These are phyloP conservation scores for Catostylus mosaicus DNA, from an alignment of 30 jellyfish, hydroid and myxozoan species.

Conservation along the genomic window DNA sequence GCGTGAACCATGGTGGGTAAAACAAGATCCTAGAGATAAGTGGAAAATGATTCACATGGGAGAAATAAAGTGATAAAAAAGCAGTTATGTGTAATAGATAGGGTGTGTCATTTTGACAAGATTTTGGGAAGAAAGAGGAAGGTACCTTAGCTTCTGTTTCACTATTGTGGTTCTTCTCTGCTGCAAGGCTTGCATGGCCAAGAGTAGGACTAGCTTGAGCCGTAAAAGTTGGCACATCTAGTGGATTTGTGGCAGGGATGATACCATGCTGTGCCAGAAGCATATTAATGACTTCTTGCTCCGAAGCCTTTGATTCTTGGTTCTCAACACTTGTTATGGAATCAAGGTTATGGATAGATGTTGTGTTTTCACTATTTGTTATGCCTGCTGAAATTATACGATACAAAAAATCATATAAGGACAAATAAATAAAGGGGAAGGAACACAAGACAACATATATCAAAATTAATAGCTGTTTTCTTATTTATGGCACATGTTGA, in stretches of 20 bases:
- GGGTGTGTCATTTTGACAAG: too few species aligned
- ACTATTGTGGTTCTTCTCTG: not conserved
- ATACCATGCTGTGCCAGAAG: constrained; percentile 63
- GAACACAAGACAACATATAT: too few species aligned
- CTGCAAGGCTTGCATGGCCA: not conserved
- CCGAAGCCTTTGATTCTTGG: constrained; percentile 27
- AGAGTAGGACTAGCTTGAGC: constrained; percentile 43
- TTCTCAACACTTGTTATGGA: constrained; percentile 31
- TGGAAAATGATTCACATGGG: too few species aligned
- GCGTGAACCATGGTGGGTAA: constrained; percentile 39
- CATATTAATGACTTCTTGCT: constrained; percentile 56
- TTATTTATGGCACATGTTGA: too few species aligned
- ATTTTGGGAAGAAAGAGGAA: too few species aligned
- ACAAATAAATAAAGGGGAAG: too few species aligned
- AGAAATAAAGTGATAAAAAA: too few species aligned
- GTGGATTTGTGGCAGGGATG: constrained; percentile 26
- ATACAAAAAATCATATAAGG: too few species aligned
- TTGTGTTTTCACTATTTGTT: constrained; percentile 26
- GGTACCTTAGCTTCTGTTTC: constrained; percentile 32
- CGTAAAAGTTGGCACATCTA: constrained; percentile 43
- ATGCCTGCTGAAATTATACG: not conserved
- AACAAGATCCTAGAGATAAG: constrained; percentile 16
- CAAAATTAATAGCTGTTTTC: too few species aligned
- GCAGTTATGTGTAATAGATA: too few species aligned
- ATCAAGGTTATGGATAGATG: constrained; percentile 61